Base-by-base conservation (phyloP, 2,888 invertebrate species). In the Falcaria lacertinaria region DNA sequence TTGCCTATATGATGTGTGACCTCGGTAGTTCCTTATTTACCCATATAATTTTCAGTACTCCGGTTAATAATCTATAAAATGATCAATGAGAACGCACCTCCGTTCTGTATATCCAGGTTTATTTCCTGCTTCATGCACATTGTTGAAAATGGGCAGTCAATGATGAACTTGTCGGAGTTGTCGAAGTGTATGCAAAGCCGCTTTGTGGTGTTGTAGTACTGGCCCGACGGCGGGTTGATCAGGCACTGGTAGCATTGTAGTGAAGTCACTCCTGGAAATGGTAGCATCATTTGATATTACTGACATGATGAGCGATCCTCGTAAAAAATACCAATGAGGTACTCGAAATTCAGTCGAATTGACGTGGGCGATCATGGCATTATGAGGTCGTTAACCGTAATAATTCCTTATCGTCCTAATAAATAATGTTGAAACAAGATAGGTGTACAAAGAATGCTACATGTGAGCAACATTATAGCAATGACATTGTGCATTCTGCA, bases 71-170 rank as follows among this genome's bases (percentile, higher is more conserved):
- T n/a, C n/a, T n/a, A n/a, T n/a, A n/a, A n/a, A n/a, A n/a, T n/a
- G n/a, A n/a, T n/a, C n/a, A n/a, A n/a, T n/a, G n/a, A n/a, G n/a
- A 33, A 81, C 90, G 75, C 77, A 93, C 94, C 91, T 87, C 94
- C 93, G 64, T 92, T 92, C 54, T 92, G 91, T 61, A 95, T 90
- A 50, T 92, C 86, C 14, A 92, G 89, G 54, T 91, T 90, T 50
- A 92, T 92, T 39, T 93, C 92, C 65, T 92, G 93, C 74, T 96
- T 96, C 89, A 94, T 91, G 69, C 96, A 97, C 90, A 95, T 93
- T 1, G 96, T 96, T 0, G 96, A 96, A 68, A 91, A 93, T 0
- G 94, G 94, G 70, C 96, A 97, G 50, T 94, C 92, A 4, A 93
- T 91, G 48, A 94, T 91, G 76, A 91, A 97, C 56, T 90, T 90